Percentiles rank a stretch among this genome's conserved stretches.
phyloP scores from a whole-genome alignment of 2,888 invertebrate species.

The Teleiodes luculella region DNA sequence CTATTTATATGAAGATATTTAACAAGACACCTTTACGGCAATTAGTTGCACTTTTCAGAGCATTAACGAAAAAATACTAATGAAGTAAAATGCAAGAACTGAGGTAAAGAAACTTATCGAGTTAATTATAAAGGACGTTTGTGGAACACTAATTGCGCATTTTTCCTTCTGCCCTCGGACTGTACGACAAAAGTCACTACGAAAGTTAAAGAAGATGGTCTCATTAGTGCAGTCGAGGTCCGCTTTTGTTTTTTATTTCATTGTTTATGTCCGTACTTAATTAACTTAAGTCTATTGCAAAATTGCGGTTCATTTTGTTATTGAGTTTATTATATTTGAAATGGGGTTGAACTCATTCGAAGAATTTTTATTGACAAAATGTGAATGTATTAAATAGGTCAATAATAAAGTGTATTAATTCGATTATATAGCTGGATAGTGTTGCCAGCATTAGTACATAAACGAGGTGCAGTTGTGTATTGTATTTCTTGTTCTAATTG shows the following conservation, averaged over 20 bases:
- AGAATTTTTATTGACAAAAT: no score
- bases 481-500: no score
- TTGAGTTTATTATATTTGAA: not conserved
- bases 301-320: not conserved
- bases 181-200: conserved; percentile 54
- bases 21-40: no score
- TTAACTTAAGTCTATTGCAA: not conserved
- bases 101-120: conserved; percentile 59
- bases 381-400: no score
- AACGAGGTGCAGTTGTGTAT: no score
- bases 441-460: no score
- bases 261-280: not conserved
- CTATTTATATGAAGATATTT: no score
- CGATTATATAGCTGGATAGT: no score
- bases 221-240: conserved; percentile 45
- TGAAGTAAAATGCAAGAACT: conserved; percentile 27
- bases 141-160: conserved; percentile 66
- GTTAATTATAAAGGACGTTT: conserved; percentile 69
- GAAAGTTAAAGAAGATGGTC: conserved; percentile 59
- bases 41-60: no score
- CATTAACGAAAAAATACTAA: no score
- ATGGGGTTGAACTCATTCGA: no score
- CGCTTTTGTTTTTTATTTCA: conserved; percentile 1
- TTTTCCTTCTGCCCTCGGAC: conserved; percentile 52
- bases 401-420: no score